Base-by-base conservation (phyloP, 2,113 vertebrate genomes). In the Platycercus adscitus region DNA sequence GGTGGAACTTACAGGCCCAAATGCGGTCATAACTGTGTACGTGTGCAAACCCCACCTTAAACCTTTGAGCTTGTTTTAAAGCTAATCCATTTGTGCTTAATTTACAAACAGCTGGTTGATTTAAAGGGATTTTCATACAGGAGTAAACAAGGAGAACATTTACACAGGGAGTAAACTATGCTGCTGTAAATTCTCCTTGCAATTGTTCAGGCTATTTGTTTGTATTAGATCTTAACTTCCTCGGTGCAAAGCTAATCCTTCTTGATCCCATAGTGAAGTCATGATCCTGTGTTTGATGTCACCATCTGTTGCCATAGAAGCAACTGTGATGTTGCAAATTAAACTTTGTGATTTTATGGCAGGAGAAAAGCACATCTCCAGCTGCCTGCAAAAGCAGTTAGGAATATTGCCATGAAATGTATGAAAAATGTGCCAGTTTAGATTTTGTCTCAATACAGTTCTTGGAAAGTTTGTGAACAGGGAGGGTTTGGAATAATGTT, bases 171-270 rank as follows among this genome's bases (percentile, higher is more conserved):
- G 73, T 91, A 85, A 94, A 91, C 86, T 49, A 41, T 64, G 49
- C 58, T 47, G 46, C 77, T 9, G 8, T 89, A 95, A 94, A 96
- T 89, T 94, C 81, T 77, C 87, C 82, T 60, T 5, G 28, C 86
- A 82, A 46, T 93, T 83, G 87, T 92, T 82, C 82, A 21, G 94
- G 81, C 75, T 76, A 13, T 95, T 58, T 97, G 94, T 97, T 96
- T 96, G 94, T 81, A 79, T 92, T 96, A 94, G 94, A 94, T 95
- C 93, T 96, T 94, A 96, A 92, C 84, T 91, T 93, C 70, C 90
- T 13, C 60, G 14, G 68, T 80, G 90, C 83, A 85, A 33, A 71
- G 60, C 78, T 97, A 96, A 97, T 97, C 94, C 94, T 24, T 41
- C 73, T 85, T 94, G 88, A 96, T 94, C 92, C 92, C 31, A 0